Base-by-base conservation (phyloP, 2,888 invertebrate species). In the Polydesmus complanatus region DNA sequence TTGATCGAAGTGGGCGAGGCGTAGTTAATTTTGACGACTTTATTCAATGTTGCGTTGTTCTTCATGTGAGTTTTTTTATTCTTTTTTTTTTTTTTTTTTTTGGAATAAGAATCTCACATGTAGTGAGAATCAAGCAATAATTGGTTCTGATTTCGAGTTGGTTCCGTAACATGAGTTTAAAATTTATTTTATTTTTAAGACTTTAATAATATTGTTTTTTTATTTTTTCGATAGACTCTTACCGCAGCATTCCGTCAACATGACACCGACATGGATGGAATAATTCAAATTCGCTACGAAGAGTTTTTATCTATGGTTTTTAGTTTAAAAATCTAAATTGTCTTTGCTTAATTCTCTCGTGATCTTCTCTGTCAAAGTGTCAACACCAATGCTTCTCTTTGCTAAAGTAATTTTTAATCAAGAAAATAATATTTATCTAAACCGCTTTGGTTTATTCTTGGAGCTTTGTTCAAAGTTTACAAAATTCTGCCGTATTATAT, bases 11-110 rank as follows among this genome's bases (percentile, higher is more conserved):
- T 69, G 93, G 93, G n/a, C 78, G 80, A 58, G 91, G 92, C 37
- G 88, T 86, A 5, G 89, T 98, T 68, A 82, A 91, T 59, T 98
- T 98, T 76, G 97, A 98, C 78, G 97, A 98, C 74, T 97, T 97
- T 73, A 96, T 97, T 67, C 96, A 96, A 73, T 92, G 93, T 72
- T 94, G 93, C 73, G 84, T 96, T 64, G 85, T 89, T 59, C 78
- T 95, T 70, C 88, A 93, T 78, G 93, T 93, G 79, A 86, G 88
- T 83, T 54, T 26, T 49, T 27, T 19, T n/a, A 2, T 19, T 58
- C 22, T 57, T 1, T 57, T 25, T 27, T 26, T 54, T 5, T 11
- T 11, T 11, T 54, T 26, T 54, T 19, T 54, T 8, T 37, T 8
- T 37, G 5, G 37, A 37, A 14, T 54, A 47, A n/a, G 11, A n/a